Evolutionary conservation across 2,888 invertebrate genomes (phyloP).

Genomic region (Hirtodrosophila cameraria): DNA sequence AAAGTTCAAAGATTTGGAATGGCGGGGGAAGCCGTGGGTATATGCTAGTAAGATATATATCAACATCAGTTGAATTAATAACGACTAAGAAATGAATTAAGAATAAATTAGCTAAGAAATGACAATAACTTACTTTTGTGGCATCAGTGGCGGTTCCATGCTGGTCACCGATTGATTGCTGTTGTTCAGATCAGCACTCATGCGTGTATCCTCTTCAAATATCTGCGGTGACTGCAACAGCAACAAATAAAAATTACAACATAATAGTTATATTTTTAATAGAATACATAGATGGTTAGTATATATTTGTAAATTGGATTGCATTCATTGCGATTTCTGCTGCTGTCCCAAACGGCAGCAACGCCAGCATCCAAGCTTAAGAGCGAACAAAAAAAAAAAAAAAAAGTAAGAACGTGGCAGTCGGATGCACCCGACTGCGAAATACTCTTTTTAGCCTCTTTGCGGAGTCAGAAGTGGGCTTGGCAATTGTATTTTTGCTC

Average conservation of each 20-base stretch:
- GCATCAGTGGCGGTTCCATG: slow-evolving; percentile 70
- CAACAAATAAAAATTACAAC: not conserved
- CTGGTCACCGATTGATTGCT: slow-evolving; percentile 68
- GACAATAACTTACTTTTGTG: slow-evolving; percentile 68
- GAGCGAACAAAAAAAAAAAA: no score
- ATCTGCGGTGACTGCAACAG: slow-evolving; percentile 85
- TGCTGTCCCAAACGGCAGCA: slow-evolving; percentile 7
- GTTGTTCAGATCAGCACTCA: slow-evolving; percentile 88
- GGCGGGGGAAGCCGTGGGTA: no score
- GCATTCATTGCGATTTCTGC: slow-evolving; percentile 24
- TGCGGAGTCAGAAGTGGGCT: no score
- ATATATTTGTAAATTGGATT: not conserved
- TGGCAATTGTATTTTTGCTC: no score
- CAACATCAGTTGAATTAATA: no score
- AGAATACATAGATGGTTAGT: not conserved
- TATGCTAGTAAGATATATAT: no score
- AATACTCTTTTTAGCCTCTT: no score
- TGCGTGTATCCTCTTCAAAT: slow-evolving; percentile 90
- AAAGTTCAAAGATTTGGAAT: no score
- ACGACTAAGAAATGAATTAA: no score
- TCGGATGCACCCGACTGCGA: no score
- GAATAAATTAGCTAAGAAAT: not conserved
- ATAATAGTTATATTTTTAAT: not conserved
- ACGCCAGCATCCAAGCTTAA: slow-evolving; percentile 9
- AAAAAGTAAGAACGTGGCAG: no score